Conservation (phyloP, 2,113 vertebrate genomes). For the Cacatua alba region DNA sequence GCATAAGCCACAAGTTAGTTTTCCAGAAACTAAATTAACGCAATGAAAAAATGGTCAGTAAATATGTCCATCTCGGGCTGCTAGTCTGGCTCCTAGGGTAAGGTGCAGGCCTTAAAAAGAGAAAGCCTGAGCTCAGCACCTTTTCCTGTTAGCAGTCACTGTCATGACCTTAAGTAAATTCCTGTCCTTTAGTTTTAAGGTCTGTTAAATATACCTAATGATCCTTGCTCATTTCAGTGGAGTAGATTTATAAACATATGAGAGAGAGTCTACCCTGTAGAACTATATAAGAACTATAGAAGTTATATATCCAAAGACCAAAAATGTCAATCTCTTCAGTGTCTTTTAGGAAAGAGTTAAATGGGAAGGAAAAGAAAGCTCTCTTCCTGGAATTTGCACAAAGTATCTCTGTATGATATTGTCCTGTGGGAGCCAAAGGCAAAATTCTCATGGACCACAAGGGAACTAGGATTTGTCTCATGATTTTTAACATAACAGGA, state of each 20-base stretch:
- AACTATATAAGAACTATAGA: not conserved
- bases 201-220: not conserved
- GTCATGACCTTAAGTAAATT: not conserved
- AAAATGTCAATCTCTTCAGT: not conserved
- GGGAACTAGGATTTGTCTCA: not conserved
- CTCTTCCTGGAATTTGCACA: not conserved
- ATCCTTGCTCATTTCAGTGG: not conserved
- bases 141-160: not conserved
- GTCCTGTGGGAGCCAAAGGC: not conserved
- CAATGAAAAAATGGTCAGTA: not conserved
- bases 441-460: not conserved
- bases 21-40: not conserved
- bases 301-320: not conserved
- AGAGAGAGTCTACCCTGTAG: not conserved
- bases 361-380: not conserved
- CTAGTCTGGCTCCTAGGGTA: not conserved
- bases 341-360: not conserved
- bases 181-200: not conserved
- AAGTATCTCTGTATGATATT: not conserved
- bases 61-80: not conserved
- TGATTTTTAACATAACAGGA: not conserved
- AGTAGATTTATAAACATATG: not conserved
- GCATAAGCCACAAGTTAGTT: not conserved
- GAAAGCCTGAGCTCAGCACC: not conserved
- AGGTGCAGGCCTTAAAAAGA: not conserved